Evolutionary conservation across 2,113 vertebrate species (phyloP).

Genomic region (Dolichallabes microphthalmus): DNA sequence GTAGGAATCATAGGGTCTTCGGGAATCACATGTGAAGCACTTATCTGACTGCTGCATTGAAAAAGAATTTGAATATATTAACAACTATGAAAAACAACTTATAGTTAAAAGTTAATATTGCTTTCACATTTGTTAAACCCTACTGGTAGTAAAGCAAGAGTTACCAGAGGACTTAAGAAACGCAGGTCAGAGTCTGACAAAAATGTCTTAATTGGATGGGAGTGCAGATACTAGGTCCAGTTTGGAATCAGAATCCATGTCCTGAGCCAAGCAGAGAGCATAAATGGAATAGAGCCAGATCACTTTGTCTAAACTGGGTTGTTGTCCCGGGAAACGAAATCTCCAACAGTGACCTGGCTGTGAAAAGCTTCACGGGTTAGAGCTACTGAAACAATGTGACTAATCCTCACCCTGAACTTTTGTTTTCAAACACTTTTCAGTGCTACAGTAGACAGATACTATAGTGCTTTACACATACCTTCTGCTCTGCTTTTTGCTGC

Average conservation of each 20-base stretch:
- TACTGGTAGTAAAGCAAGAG: background rate
- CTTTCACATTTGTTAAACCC: slow-evolving; percentile 13
- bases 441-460: slow-evolving; percentile 52
- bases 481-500: background rate
- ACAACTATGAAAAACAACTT: background rate
- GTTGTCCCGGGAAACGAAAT: slow-evolving; percentile 51
- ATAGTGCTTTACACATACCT: slow-evolving; percentile 3
- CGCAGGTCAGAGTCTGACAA: slow-evolving; percentile 19
- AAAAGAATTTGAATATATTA: slow-evolving; percentile 10
- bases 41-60: slow-evolving; percentile 76
- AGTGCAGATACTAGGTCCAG: background rate
- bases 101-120: background rate
- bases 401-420: slow-evolving; percentile 15
- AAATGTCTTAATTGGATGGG: slow-evolving; percentile 27
- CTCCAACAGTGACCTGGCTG: slow-evolving; percentile 39
- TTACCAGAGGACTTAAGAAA: slow-evolving; percentile 20
- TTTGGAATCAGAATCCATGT: background rate
- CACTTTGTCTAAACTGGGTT: slow-evolving; percentile 64
- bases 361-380: slow-evolving; percentile 27
- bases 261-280: slow-evolving; percentile 26
- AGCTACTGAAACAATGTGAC: slow-evolving; percentile 21
- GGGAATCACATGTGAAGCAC: slow-evolving; percentile 82
- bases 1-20: slow-evolving; percentile 51
- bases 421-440: slow-evolving; percentile 22
- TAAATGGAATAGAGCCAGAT: slow-evolving; percentile 58